Base-by-base conservation (phyloP, 2,113 vertebrate species). In the Neodontobutis hainanensis region DNA sequence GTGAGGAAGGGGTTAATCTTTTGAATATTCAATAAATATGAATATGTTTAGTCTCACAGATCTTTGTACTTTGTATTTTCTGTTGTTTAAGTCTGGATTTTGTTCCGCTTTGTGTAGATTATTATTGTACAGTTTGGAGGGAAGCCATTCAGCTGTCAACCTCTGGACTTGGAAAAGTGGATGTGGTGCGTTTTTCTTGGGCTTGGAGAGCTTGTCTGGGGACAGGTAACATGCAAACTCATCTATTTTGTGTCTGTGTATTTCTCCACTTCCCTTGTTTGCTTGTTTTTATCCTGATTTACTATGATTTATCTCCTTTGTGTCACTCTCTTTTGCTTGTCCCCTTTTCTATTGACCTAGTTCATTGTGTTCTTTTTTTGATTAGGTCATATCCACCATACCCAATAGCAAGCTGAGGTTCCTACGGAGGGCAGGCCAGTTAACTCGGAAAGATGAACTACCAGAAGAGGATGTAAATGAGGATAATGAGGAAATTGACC, bases 171-270 rank as follows among this genome's bases (percentile, higher is more conserved):
- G 81, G 96, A 98, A 78, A 97, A 99, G 78, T 99, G 97, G 97
- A 94, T 99, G 95, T 99, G 97, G 97, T 99, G 97, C 88, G 92
- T 99, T 82, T 99, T 99, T 90, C 94, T 99, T 5, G 97, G 97
- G 51, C 63, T 99, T 36, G 97, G 96, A 85, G 97, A 99, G 83
- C 95, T 99, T 40, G 92, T 99, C 50, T 99, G 97, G 97, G 97
- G 97, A 82, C 97, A 99, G 96, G 97, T 99, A 92, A 94, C 19
- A 42, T 19, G 7, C 49, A 27, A 40, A 12, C 14, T 63, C 38
- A 53, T 52, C 59, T 49, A 6, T 73, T 53, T 14, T 64, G 32
- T 49, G 4, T 61, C 27, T 57, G 27, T 49, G 9, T 40, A 1
- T 60, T 77, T 32, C 61, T 32, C 15, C 2, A 0, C 15, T 15